Conservation (phyloP, 2,113 vertebrate genomes). For the Dissostichus mawsoni region DNA sequence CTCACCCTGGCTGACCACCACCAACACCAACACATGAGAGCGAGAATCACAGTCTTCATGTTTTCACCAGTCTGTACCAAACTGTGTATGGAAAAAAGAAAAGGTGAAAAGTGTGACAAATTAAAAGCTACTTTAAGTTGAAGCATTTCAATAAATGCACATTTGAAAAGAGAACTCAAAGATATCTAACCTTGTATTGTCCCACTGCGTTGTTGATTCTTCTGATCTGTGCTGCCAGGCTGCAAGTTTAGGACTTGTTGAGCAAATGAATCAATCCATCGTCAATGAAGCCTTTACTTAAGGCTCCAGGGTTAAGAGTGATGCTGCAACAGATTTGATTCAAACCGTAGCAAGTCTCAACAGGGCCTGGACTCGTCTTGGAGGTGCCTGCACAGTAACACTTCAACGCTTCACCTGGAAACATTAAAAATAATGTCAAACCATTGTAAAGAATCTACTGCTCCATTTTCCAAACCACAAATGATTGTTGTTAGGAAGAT, state of each 20-base stretch:
- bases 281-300: constrained; percentile 2
- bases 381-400: constrained; percentile 36
- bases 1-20: constrained; percentile 27
- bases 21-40: constrained; percentile 6
- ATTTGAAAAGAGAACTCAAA: no score
- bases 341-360: not conserved
- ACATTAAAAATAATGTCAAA: no score
- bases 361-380: accelerated
- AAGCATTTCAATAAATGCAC: no score
- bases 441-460: not conserved
- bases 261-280: no score
- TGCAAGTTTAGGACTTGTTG: no score
- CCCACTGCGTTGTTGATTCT: no score
- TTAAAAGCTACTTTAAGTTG: no score
- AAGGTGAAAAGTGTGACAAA: no score
- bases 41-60: constrained; percentile 46
- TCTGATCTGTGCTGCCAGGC: no score
- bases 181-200: no score
- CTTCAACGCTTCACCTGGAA: constrained; percentile 41
- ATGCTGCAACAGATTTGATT: not conserved
- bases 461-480: not conserved
- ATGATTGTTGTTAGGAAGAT: no score
- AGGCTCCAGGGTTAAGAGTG: not conserved
- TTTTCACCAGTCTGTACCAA: not conserved
- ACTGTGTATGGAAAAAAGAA: no score